phyloP scores from a whole-genome alignment of 2,888 invertebrate species.

The Euphydryas editha region DNA sequence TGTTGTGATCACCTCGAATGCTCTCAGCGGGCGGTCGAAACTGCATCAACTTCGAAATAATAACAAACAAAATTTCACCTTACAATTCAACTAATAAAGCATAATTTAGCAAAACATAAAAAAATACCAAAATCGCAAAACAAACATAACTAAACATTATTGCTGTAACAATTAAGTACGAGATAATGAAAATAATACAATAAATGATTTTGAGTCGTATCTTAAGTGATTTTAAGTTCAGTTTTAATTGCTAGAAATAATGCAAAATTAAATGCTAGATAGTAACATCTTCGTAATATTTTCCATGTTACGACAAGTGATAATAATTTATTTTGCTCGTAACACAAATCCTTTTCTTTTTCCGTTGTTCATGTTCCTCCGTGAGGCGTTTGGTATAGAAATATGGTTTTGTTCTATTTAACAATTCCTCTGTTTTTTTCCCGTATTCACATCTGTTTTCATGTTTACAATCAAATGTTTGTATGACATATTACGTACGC shows the following conservation, averaged over 20 bases:
- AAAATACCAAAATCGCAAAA: slow-evolving; percentile 64
- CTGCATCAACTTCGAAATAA: slow-evolving; percentile 59
- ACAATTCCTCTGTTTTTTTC: slow-evolving; percentile 12
- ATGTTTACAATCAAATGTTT: background rate
- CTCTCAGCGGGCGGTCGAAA: slow-evolving; percentile 75
- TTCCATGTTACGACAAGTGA: slow-evolving; percentile 74
- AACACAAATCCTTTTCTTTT: slow-evolving; percentile 45
- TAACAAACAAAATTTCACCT: slow-evolving; percentile 53
- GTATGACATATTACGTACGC: too few species aligned
- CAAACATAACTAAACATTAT: slow-evolving; percentile 75
- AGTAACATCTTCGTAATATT: slow-evolving; percentile 73
- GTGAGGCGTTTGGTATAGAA: slow-evolving; percentile 20
- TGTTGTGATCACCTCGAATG: slow-evolving; percentile 75
- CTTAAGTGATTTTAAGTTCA: slow-evolving; percentile 39
- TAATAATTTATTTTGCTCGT: slow-evolving; percentile 72
- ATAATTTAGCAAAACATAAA: slow-evolving; percentile 44
- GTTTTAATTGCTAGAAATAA: slow-evolving; percentile 42
- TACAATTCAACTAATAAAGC: slow-evolving; percentile 45
- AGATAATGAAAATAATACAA: slow-evolving; percentile 59
- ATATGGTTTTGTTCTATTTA: slow-evolving; percentile 16
- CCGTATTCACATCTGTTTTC: background rate
- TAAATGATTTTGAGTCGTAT: slow-evolving; percentile 48
- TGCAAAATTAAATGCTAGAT: slow-evolving; percentile 60
- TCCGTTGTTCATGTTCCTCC: slow-evolving; percentile 43
- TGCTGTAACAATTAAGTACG: slow-evolving; percentile 74